Conservation (phyloP, 2,113 vertebrate genomes). For the Tyto alba region DNA sequence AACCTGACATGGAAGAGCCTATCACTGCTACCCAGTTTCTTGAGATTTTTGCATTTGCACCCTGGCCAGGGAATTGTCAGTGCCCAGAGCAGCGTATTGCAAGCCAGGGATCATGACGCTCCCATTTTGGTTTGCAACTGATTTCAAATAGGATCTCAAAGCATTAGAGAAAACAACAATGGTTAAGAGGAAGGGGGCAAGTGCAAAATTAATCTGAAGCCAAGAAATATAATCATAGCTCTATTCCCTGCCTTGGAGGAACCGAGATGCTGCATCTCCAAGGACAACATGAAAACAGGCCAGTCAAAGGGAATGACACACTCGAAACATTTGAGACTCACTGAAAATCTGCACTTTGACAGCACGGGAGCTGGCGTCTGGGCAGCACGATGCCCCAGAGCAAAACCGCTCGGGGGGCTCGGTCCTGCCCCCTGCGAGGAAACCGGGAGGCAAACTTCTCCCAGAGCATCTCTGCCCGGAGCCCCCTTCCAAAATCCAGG, state of each 20-base stretch:
- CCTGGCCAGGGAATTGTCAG: not conserved
- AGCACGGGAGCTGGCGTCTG: fast-evolving
- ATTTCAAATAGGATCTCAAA: not conserved
- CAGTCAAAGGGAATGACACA: not conserved
- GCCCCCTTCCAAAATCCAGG: fast-evolving
- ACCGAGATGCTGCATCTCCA: not conserved
- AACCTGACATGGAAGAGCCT: too few species aligned
- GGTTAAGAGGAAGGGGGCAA: not conserved
- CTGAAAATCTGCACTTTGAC: not conserved
- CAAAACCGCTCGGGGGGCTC: not conserved
- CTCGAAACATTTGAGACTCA: fast-evolving
- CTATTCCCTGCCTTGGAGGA: not conserved
- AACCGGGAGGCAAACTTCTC: not conserved
- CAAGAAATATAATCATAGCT: not conserved
- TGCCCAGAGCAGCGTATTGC: not conserved
- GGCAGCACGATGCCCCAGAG: not conserved
- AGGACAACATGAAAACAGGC: not conserved
- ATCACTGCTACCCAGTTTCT: not conserved
- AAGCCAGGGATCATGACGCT: not conserved
- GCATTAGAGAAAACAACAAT: not conserved
- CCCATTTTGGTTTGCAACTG: not conserved
- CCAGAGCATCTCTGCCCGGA: not conserved
- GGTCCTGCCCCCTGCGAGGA: fast-evolving
- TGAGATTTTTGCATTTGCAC: not conserved
- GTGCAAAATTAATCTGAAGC: not conserved